Evolutionary conservation across 2,888 invertebrate genomes (phyloP).

Genomic region (Steinernema scapterisci): DNA sequence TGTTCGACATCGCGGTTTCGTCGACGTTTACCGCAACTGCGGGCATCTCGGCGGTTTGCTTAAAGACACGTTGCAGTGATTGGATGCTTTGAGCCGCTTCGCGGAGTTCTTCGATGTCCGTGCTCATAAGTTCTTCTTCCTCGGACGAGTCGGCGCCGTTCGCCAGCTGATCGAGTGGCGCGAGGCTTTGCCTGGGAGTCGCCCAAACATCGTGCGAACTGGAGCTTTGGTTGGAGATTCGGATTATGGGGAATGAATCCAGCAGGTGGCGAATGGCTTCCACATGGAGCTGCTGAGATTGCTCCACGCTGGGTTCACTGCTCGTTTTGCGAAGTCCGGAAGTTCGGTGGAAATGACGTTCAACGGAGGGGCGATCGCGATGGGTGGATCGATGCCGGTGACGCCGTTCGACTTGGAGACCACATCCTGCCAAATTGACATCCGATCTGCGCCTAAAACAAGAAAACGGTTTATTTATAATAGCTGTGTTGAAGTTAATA

Average conservation of each 20-base stretch:
- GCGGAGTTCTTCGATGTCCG: conserved; percentile 62
- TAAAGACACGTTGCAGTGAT: conserved; percentile 55
- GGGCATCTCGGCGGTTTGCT: conserved; percentile 32
- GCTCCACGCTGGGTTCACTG: conserved; percentile 60
- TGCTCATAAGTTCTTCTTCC: conserved; percentile 51
- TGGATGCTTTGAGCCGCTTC: conserved; percentile 65
- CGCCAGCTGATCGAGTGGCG: conserved; percentile 33
- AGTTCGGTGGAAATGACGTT: conserved; percentile 13
- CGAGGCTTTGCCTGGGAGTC: conserved; percentile 37
- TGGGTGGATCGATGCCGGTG: conserved; percentile 7
- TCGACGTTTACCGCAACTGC: background rate
- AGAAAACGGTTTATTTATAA: too few relatives aligned
- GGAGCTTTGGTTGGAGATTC: background rate
- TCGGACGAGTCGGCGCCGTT: conserved; percentile 30
- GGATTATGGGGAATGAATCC: conserved; percentile 33
- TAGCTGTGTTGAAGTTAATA: too few relatives aligned
- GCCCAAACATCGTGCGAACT: conserved; percentile 38
- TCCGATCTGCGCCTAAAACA: conserved; percentile 51
- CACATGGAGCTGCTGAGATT: conserved; percentile 36
- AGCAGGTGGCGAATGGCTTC: conserved; percentile 50
- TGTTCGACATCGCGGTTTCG: background rate
- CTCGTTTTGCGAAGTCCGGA: conserved; percentile 55
- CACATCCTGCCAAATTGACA: conserved; percentile 47
- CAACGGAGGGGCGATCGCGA: conserved; percentile 14
- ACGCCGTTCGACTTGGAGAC: conserved; percentile 13